Conservation (phyloP, 23 tunicate genomes). For the Ciona savignyi region DNA sequence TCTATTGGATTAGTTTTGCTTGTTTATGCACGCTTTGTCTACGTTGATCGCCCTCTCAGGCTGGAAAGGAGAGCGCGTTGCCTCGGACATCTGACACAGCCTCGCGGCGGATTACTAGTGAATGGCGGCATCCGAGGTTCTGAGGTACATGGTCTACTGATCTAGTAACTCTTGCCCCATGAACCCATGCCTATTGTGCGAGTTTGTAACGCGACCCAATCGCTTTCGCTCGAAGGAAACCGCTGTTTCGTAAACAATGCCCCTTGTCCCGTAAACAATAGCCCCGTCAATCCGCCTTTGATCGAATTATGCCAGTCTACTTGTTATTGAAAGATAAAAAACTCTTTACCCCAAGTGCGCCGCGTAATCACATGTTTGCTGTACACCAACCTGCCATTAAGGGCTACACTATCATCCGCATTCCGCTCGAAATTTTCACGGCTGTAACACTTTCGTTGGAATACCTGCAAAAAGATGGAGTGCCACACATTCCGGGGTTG, state of each 20-base stretch:
- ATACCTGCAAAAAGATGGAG: no score
- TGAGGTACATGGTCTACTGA: neutral
- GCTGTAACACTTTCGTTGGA: no score
- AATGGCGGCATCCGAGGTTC: neutral
- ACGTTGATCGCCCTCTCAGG: neutral
- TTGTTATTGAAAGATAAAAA: no score
- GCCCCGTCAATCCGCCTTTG: neutral
- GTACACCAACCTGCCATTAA: neutral
- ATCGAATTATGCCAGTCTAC: constrained; percentile 1
- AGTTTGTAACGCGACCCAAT: neutral
- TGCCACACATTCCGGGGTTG: no score
- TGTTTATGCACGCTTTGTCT: neutral
- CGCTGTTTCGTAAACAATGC: constrained; percentile 1
- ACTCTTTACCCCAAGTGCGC: neutral
- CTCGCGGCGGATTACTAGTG: neutral
- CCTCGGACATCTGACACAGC: neutral
- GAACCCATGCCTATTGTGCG: neutral
- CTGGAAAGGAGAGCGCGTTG: neutral
- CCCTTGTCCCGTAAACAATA: neutral
- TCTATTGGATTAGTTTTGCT: neutral
- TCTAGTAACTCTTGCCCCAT: neutral
- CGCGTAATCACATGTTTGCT: neutral
- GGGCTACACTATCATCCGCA: no score
- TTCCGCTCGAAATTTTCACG: no score
- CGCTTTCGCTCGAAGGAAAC: neutral